phyloP scores from a whole-genome alignment of 2,797 vertebrate species.

The Adelosebastes latens region DNA sequence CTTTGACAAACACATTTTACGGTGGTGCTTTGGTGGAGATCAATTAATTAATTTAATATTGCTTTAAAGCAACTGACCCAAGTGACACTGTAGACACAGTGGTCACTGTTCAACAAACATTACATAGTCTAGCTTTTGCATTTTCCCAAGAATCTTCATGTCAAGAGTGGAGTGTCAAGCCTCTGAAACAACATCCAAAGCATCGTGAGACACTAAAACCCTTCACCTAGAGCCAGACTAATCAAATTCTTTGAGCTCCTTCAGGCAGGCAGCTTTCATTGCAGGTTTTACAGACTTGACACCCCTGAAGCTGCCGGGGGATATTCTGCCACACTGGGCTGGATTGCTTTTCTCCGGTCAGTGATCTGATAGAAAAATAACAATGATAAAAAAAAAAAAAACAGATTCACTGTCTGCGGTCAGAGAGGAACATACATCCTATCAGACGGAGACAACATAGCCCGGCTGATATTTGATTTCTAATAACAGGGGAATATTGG shows the following conservation, averaged over 20 bases:
- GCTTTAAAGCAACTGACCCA: neutral
- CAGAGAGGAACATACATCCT: constrained; percentile 38
- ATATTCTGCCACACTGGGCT: constrained; percentile 42
- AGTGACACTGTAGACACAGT: neutral
- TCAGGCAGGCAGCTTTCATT: constrained; percentile 36
- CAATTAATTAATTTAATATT: neutral
- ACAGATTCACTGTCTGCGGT: constrained; percentile 10
- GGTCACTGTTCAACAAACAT: neutral
- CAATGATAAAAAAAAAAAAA: constrained; percentile 33
- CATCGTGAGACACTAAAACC: constrained; percentile 35
- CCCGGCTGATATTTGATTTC: constrained; percentile 52
- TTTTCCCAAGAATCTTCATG: constrained; percentile 19
- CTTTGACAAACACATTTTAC: neutral
- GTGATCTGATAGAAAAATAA: constrained; percentile 63
- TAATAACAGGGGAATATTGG: constrained; percentile 53
- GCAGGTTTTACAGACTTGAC: constrained; percentile 48
- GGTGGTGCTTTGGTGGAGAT: neutral
- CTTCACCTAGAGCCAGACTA: constrained; percentile 21
- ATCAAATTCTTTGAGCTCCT: constrained; percentile 45
- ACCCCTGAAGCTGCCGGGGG: constrained; percentile 51
- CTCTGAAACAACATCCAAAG: constrained; percentile 41
- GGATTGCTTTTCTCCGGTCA: constrained; percentile 42
- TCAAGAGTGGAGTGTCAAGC: constrained; percentile 20
- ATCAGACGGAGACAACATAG: constrained; percentile 26
- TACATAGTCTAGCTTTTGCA: neutral